Conservation (phyloP, 1,140 invertebrate species). For the Lasaia peninsularis region DNA sequence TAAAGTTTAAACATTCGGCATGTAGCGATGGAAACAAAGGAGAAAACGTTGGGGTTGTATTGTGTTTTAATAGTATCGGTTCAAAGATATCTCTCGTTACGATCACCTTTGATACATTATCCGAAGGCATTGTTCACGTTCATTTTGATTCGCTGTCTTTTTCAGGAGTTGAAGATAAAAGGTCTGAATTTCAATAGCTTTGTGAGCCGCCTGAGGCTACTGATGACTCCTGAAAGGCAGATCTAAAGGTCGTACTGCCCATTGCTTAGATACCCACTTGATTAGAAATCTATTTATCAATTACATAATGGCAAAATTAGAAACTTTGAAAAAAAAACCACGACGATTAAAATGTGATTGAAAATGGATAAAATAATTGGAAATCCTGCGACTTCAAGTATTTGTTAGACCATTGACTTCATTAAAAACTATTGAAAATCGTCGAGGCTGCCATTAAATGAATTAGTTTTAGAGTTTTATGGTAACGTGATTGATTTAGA, state of each 20-base stretch:
- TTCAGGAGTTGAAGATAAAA: constrained; percentile 6
- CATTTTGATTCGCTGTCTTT: constrained; percentile 12
- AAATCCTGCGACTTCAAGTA: too few species aligned
- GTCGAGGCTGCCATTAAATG: too few species aligned
- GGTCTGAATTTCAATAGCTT: constrained; percentile 11
- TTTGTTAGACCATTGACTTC: too few species aligned
- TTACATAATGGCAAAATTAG: too few species aligned
- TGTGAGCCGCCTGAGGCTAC: neutral
- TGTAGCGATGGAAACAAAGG: neutral
- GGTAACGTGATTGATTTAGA: too few species aligned
- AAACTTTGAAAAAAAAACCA: too few species aligned
- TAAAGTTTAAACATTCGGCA: neutral
- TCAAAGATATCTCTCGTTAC: constrained; percentile 13
- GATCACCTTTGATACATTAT: constrained; percentile 13
- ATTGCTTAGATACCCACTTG: too few species aligned
- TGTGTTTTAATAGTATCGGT: constrained; percentile 13
- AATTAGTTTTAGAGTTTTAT: too few species aligned
- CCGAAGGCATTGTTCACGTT: constrained; percentile 9
- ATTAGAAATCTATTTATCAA: too few species aligned
- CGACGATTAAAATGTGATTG: too few species aligned
- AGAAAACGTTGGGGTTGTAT: constrained; percentile 2
- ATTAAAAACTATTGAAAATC: too few species aligned
- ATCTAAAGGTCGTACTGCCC: neutral
- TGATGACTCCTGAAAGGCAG: neutral
- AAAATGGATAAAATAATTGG: too few species aligned